Evolutionary conservation across 2,888 invertebrate genomes (phyloP).

Genomic region (Ormyrus nitidulus): DNA sequence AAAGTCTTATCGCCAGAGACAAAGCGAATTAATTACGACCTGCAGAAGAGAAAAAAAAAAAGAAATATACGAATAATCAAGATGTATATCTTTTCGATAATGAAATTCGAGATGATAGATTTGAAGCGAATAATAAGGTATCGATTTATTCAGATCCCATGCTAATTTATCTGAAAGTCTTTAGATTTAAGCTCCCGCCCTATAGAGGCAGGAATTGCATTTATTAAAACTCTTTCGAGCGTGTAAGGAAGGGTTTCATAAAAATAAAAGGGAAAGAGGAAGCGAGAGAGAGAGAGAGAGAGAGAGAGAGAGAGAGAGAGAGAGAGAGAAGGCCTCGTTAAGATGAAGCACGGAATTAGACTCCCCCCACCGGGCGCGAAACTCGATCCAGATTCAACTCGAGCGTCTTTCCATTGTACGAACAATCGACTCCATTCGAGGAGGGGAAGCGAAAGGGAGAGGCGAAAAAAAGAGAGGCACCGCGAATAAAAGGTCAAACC

Average conservation of each 20-base stretch:
- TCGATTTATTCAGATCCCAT: conserved; percentile 45
- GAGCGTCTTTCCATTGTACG: conserved; percentile 31
- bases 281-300: neutral
- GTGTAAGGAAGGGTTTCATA: conserved; percentile 24
- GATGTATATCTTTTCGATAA: conserved; percentile 12
- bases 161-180: conserved; percentile 44
- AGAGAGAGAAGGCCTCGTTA: conserved; percentile 30
- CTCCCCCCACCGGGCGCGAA: conserved; percentile 11
- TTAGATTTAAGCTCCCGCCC: conserved; percentile 30
- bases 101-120: conserved; percentile 37
- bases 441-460: neutral
- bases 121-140: conserved; percentile 30
- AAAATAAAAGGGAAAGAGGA: neutral
- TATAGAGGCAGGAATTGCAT: conserved; percentile 22
- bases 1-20: no score
- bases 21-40: no score
- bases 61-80: neutral
- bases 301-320: no score
- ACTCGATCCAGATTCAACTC: conserved; percentile 10
- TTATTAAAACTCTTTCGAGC: conserved; percentile 51
- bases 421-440: conserved; percentile 40
- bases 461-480: conserved; percentile 9
- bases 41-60: neutral
- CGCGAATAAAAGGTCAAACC: conserved; percentile 41
- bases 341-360: conserved; percentile 40